Base-by-base conservation (phyloP, 2,113 vertebrate species). In the Casuarius casuarius region DNA sequence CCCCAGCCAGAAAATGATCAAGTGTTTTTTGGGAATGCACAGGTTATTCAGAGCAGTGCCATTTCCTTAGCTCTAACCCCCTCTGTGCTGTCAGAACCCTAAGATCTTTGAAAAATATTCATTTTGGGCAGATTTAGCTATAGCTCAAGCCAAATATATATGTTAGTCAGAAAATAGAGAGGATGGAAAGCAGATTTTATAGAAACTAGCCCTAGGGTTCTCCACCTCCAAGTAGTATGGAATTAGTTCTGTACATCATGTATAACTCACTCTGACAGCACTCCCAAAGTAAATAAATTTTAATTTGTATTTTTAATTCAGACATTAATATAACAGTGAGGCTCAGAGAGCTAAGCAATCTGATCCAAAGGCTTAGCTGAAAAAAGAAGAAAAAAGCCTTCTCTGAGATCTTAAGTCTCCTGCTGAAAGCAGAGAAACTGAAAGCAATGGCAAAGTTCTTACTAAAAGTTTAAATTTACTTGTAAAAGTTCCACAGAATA, bases 211-310 rank as follows among this genome's bases (percentile, higher is more conserved):
- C 54, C 23, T 63, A 38, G 49, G 67, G 91, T 51, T 87, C 29
- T 70, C 22, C 26, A 18, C 82, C 74, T 33, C 31, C 82, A 76
- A 54, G 0, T 18, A 83, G 20, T 77, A 63, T 8, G 5, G 59
- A 56, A 83, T 85, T 87, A 85, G 44, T 86, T 90, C 72, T 90
- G 59, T 90, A 16, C n/a, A 74, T 94, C 21, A 4, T 35, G 19
- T 67, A 38, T 93, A 75, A 82, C 77, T 89, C 54, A 48, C 77
- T 91, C 62, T 94, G 84, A 94, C 67, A 92, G 70, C 21, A 59
- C 14, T 83, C 74, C 86, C 77, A 82, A 87, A 94, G 54, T 96
- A 96, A 95, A 95, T 94, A 76, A 65, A 95, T 91, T 96, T 94
- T 94, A 91, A 94, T 95, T 84, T 85, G 16, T 89, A 63, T 83